Conservation (phyloP, 2,797 vertebrate species). For the Poeciliopsis paucimaculata region DNA sequence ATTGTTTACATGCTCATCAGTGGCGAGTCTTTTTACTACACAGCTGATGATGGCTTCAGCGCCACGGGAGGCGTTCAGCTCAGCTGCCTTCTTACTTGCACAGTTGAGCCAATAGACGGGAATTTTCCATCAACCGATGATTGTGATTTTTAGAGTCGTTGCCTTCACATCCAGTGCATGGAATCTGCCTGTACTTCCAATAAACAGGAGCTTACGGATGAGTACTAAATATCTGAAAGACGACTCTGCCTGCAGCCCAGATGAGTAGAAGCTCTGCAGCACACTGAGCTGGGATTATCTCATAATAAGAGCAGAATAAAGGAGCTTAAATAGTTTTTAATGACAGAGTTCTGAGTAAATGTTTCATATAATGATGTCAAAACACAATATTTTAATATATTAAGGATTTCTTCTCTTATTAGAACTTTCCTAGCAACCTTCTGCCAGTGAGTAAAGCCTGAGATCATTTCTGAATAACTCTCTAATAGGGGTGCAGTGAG, state of each 20-base stretch:
- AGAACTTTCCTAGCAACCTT: background rate
- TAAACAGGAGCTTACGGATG: constrained; percentile 37
- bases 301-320: constrained; percentile 6
- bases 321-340: background rate
- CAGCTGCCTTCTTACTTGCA: constrained; percentile 51
- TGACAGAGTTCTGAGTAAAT: background rate
- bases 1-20: constrained; percentile 50
- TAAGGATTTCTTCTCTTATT: background rate
- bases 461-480: background rate
- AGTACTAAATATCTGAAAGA: constrained; percentile 46
- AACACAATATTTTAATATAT: background rate
- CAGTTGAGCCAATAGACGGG: constrained; percentile 54
- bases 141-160: constrained; percentile 58
- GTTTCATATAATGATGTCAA: background rate
- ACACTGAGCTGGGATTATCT: constrained; percentile 16
- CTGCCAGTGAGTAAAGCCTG: background rate
- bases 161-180: constrained; percentile 34
- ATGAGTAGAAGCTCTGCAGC: constrained; percentile 29
- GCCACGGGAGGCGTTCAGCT: constrained; percentile 52
- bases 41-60: constrained; percentile 64
- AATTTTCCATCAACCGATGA: constrained; percentile 18
- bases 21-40: constrained; percentile 28
- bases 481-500: background rate
- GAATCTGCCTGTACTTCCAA: constrained; percentile 24
- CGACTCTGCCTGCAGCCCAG: constrained; percentile 44